Evolutionary conservation across 2,888 invertebrate species (phyloP), one percentile per base, ranked within the genome.

Genomic region (Zaprionus obscuricornis): DNA sequence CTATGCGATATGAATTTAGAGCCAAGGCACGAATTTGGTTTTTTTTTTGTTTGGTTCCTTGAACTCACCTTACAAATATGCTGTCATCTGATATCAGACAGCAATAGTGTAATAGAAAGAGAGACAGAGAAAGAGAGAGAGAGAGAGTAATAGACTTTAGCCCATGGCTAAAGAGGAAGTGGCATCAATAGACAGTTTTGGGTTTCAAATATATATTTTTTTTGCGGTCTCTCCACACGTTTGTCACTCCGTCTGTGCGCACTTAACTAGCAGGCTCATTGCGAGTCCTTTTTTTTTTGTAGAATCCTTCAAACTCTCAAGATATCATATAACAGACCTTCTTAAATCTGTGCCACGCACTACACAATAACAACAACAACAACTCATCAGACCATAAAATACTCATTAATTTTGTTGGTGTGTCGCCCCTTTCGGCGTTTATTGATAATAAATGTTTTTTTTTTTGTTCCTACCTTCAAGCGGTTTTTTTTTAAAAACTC

Each of bases 61-160:
- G 63, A 66, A 62, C 66, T 64, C 46, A 70, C 65, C 49, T 68
- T 49, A 10, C 39, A 36, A 17, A 18, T 22, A 14, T 18, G 45
- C 63, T 69, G 82, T 79, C 67, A 83, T 74, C 70, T 62, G 83
- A 82, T 69, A 83, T 79, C 77, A 37, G 42, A 55, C 43, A 42
- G n/a, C 24, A 11, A 18, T 11, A 37, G 2, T 29, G 18, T 18
- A 20, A 31, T 22, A 36, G 14, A 20, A 14, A n/a, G 10, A 8
- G 2, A 20, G 14, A 2, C n/a, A n/a, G n/a, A n/a, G n/a, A n/a
- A n/a, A 17, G 14, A 8, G 11, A 18, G 2, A 26, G 2, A 18
- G 8, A 29, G 7, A 43, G 10, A 34, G 3, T n/a, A n/a, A n/a
- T n/a, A n/a, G 2, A 16, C 3, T 6, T 3, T n/a, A 3, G n/a